Conservation (phyloP, 2,888 invertebrate genomes). For the Mongoloraphidia duomilia region DNA sequence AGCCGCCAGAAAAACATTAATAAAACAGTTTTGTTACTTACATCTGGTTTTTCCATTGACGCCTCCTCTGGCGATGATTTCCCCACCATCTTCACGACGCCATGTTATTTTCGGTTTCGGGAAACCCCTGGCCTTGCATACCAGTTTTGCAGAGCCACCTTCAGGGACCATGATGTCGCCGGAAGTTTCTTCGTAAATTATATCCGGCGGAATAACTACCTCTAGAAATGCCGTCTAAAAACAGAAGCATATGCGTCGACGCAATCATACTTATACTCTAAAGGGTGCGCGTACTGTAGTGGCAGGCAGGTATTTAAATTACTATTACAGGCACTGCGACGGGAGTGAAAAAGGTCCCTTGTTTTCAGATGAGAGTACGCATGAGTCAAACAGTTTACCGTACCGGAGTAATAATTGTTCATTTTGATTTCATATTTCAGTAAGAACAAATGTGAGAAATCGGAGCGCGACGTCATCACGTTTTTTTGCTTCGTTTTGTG, state of each 20-base stretch:
- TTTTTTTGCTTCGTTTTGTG: too few species aligned
- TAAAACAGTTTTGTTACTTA: conserved; percentile 24
- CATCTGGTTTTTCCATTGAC: conserved; percentile 62
- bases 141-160: conserved; percentile 73
- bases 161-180: conserved; percentile 93
- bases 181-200: conserved; percentile 77
- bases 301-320: too few species aligned
- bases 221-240: conserved; percentile 69
- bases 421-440: too few species aligned
- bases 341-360: too few species aligned
- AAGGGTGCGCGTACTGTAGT: too few species aligned
- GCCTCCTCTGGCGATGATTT: conserved; percentile 63
- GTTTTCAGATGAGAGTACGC: too few species aligned
- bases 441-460: too few species aligned
- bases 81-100: conserved; percentile 74
- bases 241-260: background rate
- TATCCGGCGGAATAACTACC: conserved; percentile 84
- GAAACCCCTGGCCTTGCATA: conserved; percentile 73
- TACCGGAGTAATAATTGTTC: too few species aligned
- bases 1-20: background rate
- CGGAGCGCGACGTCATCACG: too few species aligned
- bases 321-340: too few species aligned
- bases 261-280: too few species aligned
- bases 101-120: conserved; percentile 75
- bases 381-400: too few species aligned